Evolutionary conservation across 2,797 vertebrate genomes (phyloP), one percentile per base, ranked within the genome.

Genomic region (Trachurus trachurus): DNA sequence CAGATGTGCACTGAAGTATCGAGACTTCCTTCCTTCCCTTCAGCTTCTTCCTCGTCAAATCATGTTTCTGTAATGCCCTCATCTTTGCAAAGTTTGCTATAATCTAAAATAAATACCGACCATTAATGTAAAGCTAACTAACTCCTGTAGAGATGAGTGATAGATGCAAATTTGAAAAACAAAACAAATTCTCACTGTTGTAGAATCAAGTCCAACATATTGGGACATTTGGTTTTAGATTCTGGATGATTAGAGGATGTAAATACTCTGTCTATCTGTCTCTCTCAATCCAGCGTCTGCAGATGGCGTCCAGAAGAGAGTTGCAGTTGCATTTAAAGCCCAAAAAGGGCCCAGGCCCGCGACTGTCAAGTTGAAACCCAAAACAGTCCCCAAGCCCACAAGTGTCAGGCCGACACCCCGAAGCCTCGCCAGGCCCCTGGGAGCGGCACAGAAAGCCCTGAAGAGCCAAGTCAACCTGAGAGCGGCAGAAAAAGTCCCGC

Each of bases 221-320:
- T 21, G 19, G 12, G 5, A 75, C 40, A 64, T 59, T 19, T 68
- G 0, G 10, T 74, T 75, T 80, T 65, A 56, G 16, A 8, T 58
- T 65, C 60, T 56, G 21, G 16, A 71, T 44, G 0, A 76, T 65
- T 15, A 37, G 0, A 54, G 6, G 17, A 9, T 73, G 22, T 72
- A 56, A 76, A 81, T 71, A 49, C 11, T 73, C 16, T 71, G 5
- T 79, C 5, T 60, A 0, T 9, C 12, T 84, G 22, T 83, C 54
- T 87, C 7, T 87, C 17, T 86, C 34, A 60, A 74, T 84, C 52
- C 74, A 90, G 85, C 54, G 3, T 42, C 70, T 76, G 56, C 21
- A 60, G 54, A 66, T 17, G 73, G 57, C 45, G 7, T 34, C 60
- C 64, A 77, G 71, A 83, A 62, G 67, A 86, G 4, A 26, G 26